Conservation (phyloP, 2,113 vertebrate species). For the Bungarus multicinctus region DNA sequence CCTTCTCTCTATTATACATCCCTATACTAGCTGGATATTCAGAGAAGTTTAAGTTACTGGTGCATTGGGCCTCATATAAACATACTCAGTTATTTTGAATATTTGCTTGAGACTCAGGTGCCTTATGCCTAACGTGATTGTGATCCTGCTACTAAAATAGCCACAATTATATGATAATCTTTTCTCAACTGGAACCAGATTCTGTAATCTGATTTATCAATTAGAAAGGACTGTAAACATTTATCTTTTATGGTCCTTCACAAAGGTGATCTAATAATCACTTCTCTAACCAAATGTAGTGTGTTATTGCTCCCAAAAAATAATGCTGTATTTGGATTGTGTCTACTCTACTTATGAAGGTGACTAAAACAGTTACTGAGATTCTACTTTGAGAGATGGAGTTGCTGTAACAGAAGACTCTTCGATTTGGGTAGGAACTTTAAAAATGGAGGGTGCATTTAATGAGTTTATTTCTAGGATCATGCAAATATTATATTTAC, state of each 20-base stretch:
- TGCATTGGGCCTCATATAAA: not conserved
- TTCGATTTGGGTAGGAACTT: not conserved
- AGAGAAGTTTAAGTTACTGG: not conserved
- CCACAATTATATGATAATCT: not conserved
- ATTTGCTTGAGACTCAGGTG: not conserved
- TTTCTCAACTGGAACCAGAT: not conserved
- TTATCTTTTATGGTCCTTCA: not conserved
- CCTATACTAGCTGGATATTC: not conserved
- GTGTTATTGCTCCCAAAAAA: not conserved
- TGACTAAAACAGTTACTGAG: not conserved
- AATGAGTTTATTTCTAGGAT: not conserved
- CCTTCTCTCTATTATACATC: not conserved
- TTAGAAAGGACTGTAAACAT: not conserved
- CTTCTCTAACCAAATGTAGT: not conserved
- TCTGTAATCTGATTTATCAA: not conserved
- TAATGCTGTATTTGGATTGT: not conserved
- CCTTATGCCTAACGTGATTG: not conserved
- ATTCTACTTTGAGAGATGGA: not conserved
- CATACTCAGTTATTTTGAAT: not conserved
- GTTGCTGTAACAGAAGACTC: not conserved
- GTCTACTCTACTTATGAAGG: not conserved
- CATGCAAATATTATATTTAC: not conserved
- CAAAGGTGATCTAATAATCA: not conserved
- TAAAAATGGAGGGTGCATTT: not conserved
- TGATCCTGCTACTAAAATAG: not conserved